phyloP scores from a whole-genome alignment of 2,797 vertebrate genomes.

The Enteromius viviparus region DNA sequence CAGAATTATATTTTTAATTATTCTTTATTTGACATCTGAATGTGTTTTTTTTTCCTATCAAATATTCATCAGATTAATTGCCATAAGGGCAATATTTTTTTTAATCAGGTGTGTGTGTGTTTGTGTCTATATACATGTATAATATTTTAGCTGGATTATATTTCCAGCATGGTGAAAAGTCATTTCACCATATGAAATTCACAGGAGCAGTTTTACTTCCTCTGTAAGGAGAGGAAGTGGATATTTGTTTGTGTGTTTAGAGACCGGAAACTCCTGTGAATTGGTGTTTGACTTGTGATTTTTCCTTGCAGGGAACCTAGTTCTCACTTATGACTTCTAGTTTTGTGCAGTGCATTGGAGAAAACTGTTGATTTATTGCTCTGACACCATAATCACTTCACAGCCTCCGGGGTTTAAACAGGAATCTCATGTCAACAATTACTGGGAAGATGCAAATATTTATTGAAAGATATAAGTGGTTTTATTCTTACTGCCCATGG shows the following conservation, averaged over 20 bases:
- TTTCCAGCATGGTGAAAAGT: background rate
- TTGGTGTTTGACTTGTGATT: constrained; percentile 9
- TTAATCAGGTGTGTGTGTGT: background rate
- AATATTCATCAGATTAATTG: background rate
- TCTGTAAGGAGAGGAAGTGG: constrained; percentile 27
- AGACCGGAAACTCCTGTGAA: constrained; percentile 9
- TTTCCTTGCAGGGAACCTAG: background rate
- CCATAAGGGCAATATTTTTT: background rate
- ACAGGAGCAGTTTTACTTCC: constrained; percentile 52
- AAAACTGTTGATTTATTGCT: constrained; percentile 16
- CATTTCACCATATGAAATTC: background rate
- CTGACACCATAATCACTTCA: background rate
- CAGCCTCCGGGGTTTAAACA: background rate
- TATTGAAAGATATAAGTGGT: background rate
- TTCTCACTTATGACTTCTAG: background rate
- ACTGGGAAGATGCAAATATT: background rate
- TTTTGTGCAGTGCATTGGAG: background rate
- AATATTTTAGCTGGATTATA: background rate
- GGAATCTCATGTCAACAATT: background rate
- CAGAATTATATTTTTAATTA: background rate
- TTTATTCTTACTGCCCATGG: background rate
- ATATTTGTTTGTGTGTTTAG: constrained; percentile 9
- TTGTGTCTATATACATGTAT: too few species aligned
- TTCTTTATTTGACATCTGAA: background rate
- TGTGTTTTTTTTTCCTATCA: background rate